Base-by-base conservation (phyloP, 2,113 vertebrate species). In the Pygoscelis antarcticus region DNA sequence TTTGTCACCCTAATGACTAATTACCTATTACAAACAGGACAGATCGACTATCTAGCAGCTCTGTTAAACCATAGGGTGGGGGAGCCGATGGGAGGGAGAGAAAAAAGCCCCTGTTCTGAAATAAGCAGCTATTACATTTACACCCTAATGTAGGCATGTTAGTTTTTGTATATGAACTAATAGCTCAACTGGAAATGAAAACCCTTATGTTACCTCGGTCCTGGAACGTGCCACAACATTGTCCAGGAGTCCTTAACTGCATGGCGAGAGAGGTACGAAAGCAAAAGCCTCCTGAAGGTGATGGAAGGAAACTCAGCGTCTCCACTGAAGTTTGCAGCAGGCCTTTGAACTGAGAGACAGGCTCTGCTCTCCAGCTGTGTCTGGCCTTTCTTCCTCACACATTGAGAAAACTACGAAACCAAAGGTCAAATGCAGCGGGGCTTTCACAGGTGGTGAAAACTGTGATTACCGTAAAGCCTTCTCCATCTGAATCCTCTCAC, bases 361-460 rank as follows among this genome's bases (percentile, higher is more conserved):
- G 52, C 32, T 72, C 36, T 79, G 83, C 65, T 58, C 30, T 34
- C 80, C 83, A 54, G 52, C 93, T 77, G 34, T 7, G 22, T 36
- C 74, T 40, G 72, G 38, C 60, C 60, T 70, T 91, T 80, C 46
- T 13, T 80, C 84, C 42, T 77, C 77, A 82, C 75, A 20, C 81
- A 32, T 6, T 6, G 62, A 42, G 64, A 47, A 52, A 74, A 46
- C 30, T 7, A 58, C 10, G 55, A 75, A 81, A 58, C 54, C 82
- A 83, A 52, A 85, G 82, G 91, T 83, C 75, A 88, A 25, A 42
- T 60, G 42, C 83, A 96, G 57, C 2, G 2, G 62, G 38, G 79
- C 82, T 94, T 94, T 81, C 74, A 55, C n/a, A 71, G 38, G 75
- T 36, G n/a, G 75, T 76, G 70, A 95, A 76, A 89, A 18, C 52